Percentiles rank a stretch among this genome's conserved stretches.
Conservation (phyloP, 2,888 invertebrate genomes). For the Drosophila lutescens region DNA sequence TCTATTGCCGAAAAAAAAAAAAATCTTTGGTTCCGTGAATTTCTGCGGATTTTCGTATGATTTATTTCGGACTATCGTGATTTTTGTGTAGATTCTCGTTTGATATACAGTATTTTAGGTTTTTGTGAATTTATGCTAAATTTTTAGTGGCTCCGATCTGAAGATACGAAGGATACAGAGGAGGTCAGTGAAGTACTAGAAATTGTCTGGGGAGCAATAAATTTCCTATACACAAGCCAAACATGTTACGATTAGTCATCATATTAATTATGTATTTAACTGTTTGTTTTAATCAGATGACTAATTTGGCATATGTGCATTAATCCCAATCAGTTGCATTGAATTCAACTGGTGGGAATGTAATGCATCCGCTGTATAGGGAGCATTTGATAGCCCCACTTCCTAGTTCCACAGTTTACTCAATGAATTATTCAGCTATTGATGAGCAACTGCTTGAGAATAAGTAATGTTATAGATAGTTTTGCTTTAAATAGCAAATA, state of each 20-base stretch:
- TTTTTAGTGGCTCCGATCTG: conserved; percentile 1
- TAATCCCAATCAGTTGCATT: background rate
- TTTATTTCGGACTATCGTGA: conserved; percentile 13
- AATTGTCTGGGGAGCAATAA: background rate
- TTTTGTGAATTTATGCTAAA: background rate
- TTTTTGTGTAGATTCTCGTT: background rate
- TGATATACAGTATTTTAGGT: background rate
- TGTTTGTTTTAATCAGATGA: too few species aligned
- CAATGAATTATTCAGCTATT: background rate
- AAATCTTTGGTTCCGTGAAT: conserved; percentile 4
- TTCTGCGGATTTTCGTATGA: conserved; percentile 13
- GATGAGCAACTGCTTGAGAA: background rate
- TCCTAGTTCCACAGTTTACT: background rate
- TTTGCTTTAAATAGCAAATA: background rate
- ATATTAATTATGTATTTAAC: background rate
- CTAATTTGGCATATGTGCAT: background rate
- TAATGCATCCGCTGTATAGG: background rate
- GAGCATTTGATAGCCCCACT: background rate
- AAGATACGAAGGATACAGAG: background rate
- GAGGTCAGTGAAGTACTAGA: background rate
- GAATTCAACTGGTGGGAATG: background rate
- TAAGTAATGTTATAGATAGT: background rate
- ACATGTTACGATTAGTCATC: background rate
- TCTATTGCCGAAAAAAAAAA: conserved; percentile 3
- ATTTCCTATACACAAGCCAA: background rate